Base-by-base conservation (phyloP, 1,140 invertebrate genomes). In the Bombus difficillimus region DNA sequence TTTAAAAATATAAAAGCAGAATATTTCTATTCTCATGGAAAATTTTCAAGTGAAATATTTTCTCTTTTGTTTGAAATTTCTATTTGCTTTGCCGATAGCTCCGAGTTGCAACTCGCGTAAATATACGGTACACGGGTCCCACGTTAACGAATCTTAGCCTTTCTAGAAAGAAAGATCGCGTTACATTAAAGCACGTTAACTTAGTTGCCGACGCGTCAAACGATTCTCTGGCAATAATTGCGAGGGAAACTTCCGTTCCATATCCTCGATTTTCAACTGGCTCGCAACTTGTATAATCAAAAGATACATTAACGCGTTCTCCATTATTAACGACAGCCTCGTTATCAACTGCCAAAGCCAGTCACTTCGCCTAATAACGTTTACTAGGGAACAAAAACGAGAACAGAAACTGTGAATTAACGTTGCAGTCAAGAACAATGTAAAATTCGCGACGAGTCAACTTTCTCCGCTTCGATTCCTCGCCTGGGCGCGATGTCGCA, bases 311-410 rank as follows among this genome's bases (percentile, higher is more conserved):
- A 59, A 59, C 25, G 25, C 74, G 74, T 18, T 76, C 53, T 18
- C 34, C 25, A 39, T 76, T 76, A 76, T 39, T 76, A 76, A 76
- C 47, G 47, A 28, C 69, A 41, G 69, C 34, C 53, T 76, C 25
- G 39, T 76, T 76, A 76, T 76, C 74, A 53, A 8, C 34, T 76
- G 32, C 28, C 74, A 15, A 39, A 76, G 22, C 53, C 74, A 59
- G 74, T 18, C 34, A 15, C 6, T 39, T 76, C 53, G 3, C 32
- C 32, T 9, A 25, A n/a, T 28, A 28, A 28, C 68, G 25, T 4
- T 69, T 28, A 13, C 18, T 8, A 15, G 32, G 2, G 2, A 57
- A 34, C 22, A 37, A 53, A 34, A 37, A 57, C 28, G 41, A 15
- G 25, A 37, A 37, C 32, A 25, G 10, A 15, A 57, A 32, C 28